A percentile compares a stretch with the other conserved stretches of the same genome.
Conservation (phyloP, 2,113 vertebrate species). For the Galeopterus variegatus region DNA sequence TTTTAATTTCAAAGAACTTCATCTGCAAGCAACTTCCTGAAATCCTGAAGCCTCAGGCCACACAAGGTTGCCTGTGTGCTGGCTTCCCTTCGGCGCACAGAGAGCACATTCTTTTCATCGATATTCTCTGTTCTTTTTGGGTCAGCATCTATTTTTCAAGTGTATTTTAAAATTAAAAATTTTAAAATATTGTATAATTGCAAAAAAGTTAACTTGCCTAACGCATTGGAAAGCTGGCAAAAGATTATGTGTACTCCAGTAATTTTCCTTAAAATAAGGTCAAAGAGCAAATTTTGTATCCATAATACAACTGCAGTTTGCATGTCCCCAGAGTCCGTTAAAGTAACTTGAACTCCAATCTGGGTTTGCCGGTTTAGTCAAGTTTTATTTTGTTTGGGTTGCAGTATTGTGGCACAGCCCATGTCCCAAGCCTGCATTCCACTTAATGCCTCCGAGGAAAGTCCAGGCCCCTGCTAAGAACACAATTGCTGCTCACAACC, state of each 20-base stretch:
- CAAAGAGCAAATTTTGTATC: conserved; percentile 75
- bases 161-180: conserved; percentile 75
- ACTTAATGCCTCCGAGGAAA: conserved; percentile 71
- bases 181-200: conserved; percentile 68
- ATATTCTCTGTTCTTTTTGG: conserved; percentile 67
- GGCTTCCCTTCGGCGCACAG: conserved; percentile 34
- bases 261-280: conserved; percentile 74
- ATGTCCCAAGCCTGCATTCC: conserved; percentile 55
- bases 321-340: conserved; percentile 65
- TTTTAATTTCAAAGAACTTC: conserved; percentile 61
- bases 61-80: not conserved
- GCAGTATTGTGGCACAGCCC: conserved; percentile 55
- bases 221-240: conserved; percentile 65
- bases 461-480: conserved; percentile 16
- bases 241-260: not conserved
- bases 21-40: conserved; percentile 48
- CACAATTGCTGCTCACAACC: conserved; percentile 55
- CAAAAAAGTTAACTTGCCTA: conserved; percentile 63
- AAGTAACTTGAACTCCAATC: conserved; percentile 78
- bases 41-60: not conserved
- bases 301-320: conserved; percentile 70
- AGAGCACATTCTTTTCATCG: conserved; percentile 60
- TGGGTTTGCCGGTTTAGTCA: conserved; percentile 66
- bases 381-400: conserved; percentile 84
- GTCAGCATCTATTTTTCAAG: conserved; percentile 71